phyloP scores from a whole-genome alignment of 2,797 vertebrate genomes.

The Molothrus ater region DNA sequence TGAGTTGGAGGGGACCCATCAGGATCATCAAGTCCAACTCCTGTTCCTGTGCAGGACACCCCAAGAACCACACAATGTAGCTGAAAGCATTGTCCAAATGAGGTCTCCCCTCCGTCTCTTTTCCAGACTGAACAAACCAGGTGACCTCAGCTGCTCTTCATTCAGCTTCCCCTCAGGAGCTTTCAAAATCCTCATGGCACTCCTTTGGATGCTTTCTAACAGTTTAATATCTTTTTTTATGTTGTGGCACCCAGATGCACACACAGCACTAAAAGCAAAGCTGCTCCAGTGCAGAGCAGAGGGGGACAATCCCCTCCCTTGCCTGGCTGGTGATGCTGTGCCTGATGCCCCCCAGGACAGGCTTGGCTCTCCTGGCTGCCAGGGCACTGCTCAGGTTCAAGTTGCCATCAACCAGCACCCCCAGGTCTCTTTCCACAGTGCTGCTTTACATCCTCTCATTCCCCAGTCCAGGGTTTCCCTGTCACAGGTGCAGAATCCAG shows the following conservation, averaged over 20 bases:
- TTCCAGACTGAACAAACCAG: background rate
- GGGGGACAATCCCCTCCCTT: background rate
- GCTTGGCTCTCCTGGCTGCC: background rate
- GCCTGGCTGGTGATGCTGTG: accelerated
- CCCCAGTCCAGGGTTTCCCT: background rate
- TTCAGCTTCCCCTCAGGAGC: accelerated
- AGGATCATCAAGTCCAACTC: background rate
- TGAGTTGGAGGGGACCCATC: background rate
- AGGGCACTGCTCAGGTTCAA: accelerated
- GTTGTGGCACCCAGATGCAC: background rate
- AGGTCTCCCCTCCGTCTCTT: background rate
- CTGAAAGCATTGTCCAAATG: background rate
- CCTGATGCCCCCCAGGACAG: accelerated
- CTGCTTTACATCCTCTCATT: background rate
- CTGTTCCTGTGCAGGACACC: background rate
- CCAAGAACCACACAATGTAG: background rate
- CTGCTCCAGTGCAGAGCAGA: accelerated
- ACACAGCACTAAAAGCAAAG: accelerated
- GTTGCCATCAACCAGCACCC: accelerated
- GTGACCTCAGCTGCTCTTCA: background rate
- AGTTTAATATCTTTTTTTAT: background rate
- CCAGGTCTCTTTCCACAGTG: accelerated
- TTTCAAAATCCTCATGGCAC: background rate
- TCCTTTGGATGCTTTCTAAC: background rate
- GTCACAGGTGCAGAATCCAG: accelerated